Conservation (phyloP, 1,140 invertebrate genomes). For the Drosophila parvula region DNA sequence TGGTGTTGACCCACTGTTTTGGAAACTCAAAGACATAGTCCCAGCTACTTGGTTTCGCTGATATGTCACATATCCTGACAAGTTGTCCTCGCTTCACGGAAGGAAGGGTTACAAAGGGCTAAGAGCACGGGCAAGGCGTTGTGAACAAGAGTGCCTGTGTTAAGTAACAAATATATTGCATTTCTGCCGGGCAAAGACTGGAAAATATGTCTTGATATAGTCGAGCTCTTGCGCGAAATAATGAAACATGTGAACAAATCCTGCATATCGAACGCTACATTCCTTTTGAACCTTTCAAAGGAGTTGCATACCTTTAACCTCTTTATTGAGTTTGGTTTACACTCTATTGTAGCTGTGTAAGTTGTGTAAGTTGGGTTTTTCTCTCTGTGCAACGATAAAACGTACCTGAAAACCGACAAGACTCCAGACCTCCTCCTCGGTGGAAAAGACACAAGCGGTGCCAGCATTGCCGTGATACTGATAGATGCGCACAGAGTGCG, state of each 20-base stretch:
- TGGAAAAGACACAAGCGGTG: conserved; percentile 87
- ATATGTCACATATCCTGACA: conserved; percentile 16
- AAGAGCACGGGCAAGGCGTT: neutral
- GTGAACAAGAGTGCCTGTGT: conserved; percentile 1
- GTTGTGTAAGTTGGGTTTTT: too few relatives aligned
- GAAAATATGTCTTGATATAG: conserved; percentile 57
- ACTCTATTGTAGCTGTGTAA: too few relatives aligned
- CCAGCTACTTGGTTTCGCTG: conserved; percentile 6
- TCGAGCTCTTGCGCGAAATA: neutral
- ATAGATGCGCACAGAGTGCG: conserved; percentile 91
- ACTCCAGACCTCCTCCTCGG: conserved; percentile 88
- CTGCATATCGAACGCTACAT: too few relatives aligned
- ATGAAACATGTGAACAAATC: too few relatives aligned
- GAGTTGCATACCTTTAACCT: too few relatives aligned
- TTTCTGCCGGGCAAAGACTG: conserved; percentile 29
- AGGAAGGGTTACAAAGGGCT: neutral
- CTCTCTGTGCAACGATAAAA: neutral
- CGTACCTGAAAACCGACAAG: conserved; percentile 88
- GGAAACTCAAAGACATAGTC: neutral
- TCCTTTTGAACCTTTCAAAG: too few relatives aligned
- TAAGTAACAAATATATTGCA: conserved; percentile 59
- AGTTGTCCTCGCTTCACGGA: conserved; percentile 5
- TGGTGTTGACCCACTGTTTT: neutral
- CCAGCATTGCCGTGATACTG: conserved; percentile 86
- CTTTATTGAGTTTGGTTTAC: too few relatives aligned